Percentiles rank a stretch among this genome's conserved stretches.
These are phyloP conservation scores for Battus philenor DNA, from an alignment of 1,140 invertebrate genomes.

Conservation along the genomic window DNA sequence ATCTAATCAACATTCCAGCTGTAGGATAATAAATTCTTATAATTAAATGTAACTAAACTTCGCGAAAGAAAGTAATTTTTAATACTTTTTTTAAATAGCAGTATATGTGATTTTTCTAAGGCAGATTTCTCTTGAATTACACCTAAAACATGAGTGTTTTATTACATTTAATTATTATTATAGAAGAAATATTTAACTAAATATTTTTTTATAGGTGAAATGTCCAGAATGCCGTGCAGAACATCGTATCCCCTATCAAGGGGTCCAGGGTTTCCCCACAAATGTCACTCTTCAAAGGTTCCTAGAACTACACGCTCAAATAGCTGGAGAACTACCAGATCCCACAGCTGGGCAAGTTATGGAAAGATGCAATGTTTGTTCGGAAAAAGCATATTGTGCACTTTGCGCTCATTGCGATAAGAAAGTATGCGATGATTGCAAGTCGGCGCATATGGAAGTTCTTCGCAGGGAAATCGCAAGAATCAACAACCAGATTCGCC, in stretches of 20 bases:
- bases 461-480: conserved; percentile 94
- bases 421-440: conserved; percentile 93
- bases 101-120: too few species aligned
- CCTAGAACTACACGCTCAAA: conserved; percentile 95
- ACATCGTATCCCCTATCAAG: conserved; percentile 97
- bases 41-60: too few species aligned
- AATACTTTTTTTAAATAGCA: too few species aligned
- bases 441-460: conserved; percentile 97
- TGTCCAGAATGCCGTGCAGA: conserved; percentile 99
- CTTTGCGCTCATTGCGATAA: conserved; percentile 96
- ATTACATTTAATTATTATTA: too few species aligned
- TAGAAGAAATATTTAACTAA: too few species aligned
- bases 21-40: too few species aligned
- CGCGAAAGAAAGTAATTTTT: too few species aligned
- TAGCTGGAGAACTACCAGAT: conserved; percentile 93
- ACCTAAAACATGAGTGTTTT: too few species aligned
- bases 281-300: conserved; percentile 97
- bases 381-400: conserved; percentile 94
- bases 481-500: conserved; percentile 94
- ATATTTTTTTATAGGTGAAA: conserved; percentile 84
- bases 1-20: too few species aligned
- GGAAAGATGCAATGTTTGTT: conserved; percentile 93
- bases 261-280: conserved; percentile 95
- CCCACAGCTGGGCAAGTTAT: conserved; percentile 88
- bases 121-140: too few species aligned